Evolutionary conservation across 2,797 vertebrate genomes (phyloP).

Genomic region (Salarias fasciatus): DNA sequence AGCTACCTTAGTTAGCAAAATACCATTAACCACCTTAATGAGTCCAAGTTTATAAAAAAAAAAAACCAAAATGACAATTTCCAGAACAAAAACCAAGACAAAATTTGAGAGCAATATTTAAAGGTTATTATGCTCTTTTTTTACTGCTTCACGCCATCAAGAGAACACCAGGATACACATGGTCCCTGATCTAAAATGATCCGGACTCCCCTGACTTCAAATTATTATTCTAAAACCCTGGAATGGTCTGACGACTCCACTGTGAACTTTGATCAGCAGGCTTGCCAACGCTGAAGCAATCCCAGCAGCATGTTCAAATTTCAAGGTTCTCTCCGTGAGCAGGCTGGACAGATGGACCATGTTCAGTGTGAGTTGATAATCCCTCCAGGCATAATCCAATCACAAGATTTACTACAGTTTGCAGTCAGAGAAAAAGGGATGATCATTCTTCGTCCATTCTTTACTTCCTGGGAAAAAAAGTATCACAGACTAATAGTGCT

Average conservation of each 20-base stretch:
- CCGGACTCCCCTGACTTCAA: background rate
- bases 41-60: too few relatives aligned
- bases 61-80: too few relatives aligned
- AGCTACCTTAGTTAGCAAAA: too few relatives aligned
- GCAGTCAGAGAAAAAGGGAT: constrained; percentile 18
- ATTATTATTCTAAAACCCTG: background rate
- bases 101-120: too few relatives aligned
- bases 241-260: background rate
- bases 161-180: too few relatives aligned
- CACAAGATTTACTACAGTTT: constrained; percentile 28
- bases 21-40: too few relatives aligned
- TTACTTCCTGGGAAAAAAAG: background rate
- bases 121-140: too few relatives aligned
- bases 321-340: constrained; percentile 43
- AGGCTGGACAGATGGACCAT: constrained; percentile 51
- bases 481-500: background rate
- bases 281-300: constrained; percentile 1
- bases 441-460: constrained; percentile 12
- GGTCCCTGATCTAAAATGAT: too few relatives aligned
- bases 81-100: too few relatives aligned
- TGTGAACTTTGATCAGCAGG: constrained; percentile 37
- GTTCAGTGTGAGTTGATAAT: constrained; percentile 53
- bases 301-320: constrained; percentile 38
- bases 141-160: too few relatives aligned
- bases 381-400: constrained; percentile 57